Evolutionary conservation across 2,888 invertebrate genomes (phyloP), one percentile per base, ranked within the genome.

Genomic region (Ophioninae sp.): DNA sequence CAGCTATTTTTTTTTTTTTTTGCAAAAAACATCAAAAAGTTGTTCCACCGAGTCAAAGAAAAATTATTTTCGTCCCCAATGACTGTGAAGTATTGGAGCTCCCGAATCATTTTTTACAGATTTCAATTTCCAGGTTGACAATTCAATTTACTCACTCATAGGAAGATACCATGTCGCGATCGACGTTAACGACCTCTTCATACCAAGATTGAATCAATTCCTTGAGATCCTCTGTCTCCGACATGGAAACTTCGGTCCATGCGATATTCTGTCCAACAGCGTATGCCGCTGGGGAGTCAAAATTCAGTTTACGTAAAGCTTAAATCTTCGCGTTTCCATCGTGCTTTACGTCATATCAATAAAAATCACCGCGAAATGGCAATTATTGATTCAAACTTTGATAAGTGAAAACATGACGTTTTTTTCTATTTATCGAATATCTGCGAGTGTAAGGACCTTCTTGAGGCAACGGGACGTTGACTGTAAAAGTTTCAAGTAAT

Each of bases 261-360:
- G 90, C 93, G 21, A 93, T 87, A 83, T 93, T 93, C 86, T 94
- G 93, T 0, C 93, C 93, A 7, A 93, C 93, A 6, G 87, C 86
- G 85, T 89, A 93, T 75, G 88, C 87, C 3, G 85, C 90, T 88
- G 86, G 57, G 50, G 81, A 70, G 17, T 10, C 8, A 59, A 21
- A 59, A 21, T 59, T 59, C 3, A 59, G 7, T 8, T 8, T 7
- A 59, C 10, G 8, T 20, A 59, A n/a, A 59, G 8, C 23, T 20
- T 7, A 17, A 73, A 10, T 50, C 50, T 5, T 17, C 13, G 50
- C 17, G 6, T 17, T 50, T 50, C 17, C 17, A 50, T 50, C 17
- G 50, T 50, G 50, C 17, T 2, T 13, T 50, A 50, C 13, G 13
- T 44, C 13, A 0, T 5, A 13, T 17, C 6, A 50, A 50, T 50